Base-by-base conservation (phyloP, 2,113 vertebrate species). In the Polypterus bichir region DNA sequence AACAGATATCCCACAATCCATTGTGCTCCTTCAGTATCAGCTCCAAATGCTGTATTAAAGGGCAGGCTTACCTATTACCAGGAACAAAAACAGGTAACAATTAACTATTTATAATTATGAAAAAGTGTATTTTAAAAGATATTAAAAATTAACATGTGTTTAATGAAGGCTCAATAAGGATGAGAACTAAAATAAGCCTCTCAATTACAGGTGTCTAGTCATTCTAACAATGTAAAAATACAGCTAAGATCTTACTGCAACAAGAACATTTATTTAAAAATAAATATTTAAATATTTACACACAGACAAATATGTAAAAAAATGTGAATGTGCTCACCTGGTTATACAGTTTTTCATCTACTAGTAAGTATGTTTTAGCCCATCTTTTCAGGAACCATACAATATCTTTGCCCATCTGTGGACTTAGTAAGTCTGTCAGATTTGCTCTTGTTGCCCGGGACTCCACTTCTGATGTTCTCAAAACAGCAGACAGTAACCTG, bases 1-100 rank as follows among this genome's bases (percentile, higher is more conserved):
- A 99, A 84, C 66, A 99, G 93, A 76, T 98, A 99, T 76, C 94
- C 94, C 76, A 99, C 90, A 81, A 98, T 92, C 96, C 96, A 98
- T 79, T 92, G 92, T 72, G 96, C 92, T 49, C 94, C 96, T 79
- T 99, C 96, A 1, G 96, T 98, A 77, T 98, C 96, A 4, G 90
- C 86, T 56, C 96, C 95, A 76, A 99, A 99, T 4, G 96, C 96
- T 56, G 91, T 92, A 81, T 81, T 97, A 65, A 99, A 85, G 7
- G 96, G 90, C 54, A 98, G 76, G 73, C 96, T 98, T 82, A 99
- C 92, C 96, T 98, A 27, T 27, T 27, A 27, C 27, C 27, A 75
- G 70, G 73, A 77, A 68, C 76, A 64, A 74, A 72, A 69, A 64
- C 55, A 61, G 46, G 7, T 6, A 27, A 44, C 9, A 63, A 56